Evolutionary conservation across 2,888 invertebrate genomes (phyloP), one percentile per base, ranked within the genome.

Genomic region (Malthinus seriepunctatus): DNA sequence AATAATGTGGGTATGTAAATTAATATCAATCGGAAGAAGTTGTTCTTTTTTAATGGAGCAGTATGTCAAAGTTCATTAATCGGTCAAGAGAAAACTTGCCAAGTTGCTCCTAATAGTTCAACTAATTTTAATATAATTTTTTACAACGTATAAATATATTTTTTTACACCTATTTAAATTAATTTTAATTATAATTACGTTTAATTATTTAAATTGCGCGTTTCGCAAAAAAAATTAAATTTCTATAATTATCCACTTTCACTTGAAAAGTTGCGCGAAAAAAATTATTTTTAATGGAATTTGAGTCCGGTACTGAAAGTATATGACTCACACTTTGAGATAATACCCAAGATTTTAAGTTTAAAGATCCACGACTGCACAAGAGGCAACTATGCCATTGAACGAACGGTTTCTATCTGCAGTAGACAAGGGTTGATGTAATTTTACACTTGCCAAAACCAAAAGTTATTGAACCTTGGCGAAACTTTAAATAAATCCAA

Each of bases 241-340:
- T 23, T 23, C 23, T 23, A 23, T 23, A 23, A 23, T 23, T 23
- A 23, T 23, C 23, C 23, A 23, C 23, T 23, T 23, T 23, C 23
- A 23, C 23, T 23, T 23, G 2, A 23, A 23, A 23, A 23, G 23
- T 23, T 23, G 10, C 7, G 3, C 10, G 35, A 3, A 3, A 10
- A 31, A 45, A 45, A 45, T 31, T 23, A 31, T 9, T 31, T n/a
- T 45, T 10, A 45, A 45, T 32, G 45, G 32, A 45, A 45, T 45
- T 6, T 45, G 38, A 35, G 45, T 47, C 51, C 56, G 51, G 46
- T 51, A 37, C 51, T 56, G 56, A 33, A 56, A 45, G 44, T 34
- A 34, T 23, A 38, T 56, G 51, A 56, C 46, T 56, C 51, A 56
- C 51, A 51, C 46, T 23, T 5, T 56, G 46, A 56, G 48, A 55